These are phyloP conservation scores for Dysmachus trigonus DNA, from an alignment of 2,888 invertebrate species.

Conservation along the genomic window DNA sequence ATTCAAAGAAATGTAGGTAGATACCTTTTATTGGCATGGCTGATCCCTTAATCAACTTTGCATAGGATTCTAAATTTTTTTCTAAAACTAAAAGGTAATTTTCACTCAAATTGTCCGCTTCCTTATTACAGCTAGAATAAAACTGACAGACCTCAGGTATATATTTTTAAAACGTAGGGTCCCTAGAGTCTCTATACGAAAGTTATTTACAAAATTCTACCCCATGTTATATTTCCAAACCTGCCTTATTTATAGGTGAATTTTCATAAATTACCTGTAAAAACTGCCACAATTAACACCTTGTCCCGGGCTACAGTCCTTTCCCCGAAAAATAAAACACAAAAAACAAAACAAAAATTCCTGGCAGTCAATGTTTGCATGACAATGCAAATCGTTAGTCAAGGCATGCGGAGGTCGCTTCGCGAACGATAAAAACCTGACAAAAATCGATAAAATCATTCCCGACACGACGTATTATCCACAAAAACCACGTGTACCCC, in stretches of 20 bases:
- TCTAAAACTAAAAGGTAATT: no score
- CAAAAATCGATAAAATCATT: conserved; percentile 19
- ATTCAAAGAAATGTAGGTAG: no score
- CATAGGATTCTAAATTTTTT: no score
- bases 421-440: neutral
- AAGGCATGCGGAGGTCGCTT: neutral
- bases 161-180: no score
- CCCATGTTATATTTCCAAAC: neutral
- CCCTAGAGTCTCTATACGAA: no score
- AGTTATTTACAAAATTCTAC: neutral
- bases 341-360: neutral
- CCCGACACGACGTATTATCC: neutral
- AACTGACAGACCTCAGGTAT: no score
- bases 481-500: conserved; percentile 30
- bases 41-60: no score
- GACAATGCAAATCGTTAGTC: neutral
- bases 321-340: neutral
- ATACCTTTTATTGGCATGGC: no score
- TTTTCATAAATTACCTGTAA: neutral
- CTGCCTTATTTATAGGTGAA: neutral
- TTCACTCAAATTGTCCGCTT: no score
- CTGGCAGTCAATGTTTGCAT: conserved; percentile 8
- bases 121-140: no score
- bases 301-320: neutral
- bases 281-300: neutral